A percentile compares a stretch with the other conserved stretches of the same genome.
These are phyloP conservation scores for Platanista minor DNA, from an alignment of 2,113 vertebrate species.

Conservation along the genomic window DNA sequence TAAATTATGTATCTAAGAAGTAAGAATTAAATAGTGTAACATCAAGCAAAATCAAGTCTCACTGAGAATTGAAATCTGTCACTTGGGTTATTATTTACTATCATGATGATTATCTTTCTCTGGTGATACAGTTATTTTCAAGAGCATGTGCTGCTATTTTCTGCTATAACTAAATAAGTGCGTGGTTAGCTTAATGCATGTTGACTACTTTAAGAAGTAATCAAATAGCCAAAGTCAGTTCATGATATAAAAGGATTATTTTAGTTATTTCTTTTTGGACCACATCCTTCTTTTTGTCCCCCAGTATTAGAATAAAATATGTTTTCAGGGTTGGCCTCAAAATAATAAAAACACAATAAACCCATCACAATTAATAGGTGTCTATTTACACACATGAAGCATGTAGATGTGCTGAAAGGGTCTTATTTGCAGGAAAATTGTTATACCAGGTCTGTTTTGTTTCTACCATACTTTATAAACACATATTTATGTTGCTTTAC, in stretches of 20 bases:
- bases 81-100: constrained; percentile 10
- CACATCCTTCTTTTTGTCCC: background rate
- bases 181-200: constrained; percentile 23
- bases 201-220: constrained; percentile 51
- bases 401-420: background rate
- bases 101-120: background rate
- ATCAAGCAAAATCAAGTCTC: background rate
- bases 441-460: background rate
- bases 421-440: background rate
- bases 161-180: constrained; percentile 28
- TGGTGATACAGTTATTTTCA: constrained; percentile 13
- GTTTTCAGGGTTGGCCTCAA: background rate
- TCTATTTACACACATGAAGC: background rate
- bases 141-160: background rate
- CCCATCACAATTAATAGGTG: background rate
- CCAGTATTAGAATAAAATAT: background rate
- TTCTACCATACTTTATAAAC: background rate
- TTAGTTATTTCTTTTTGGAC: constrained; percentile 21
- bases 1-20: constrained; percentile 24
- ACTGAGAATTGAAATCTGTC: constrained; percentile 46
- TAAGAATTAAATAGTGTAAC: background rate
- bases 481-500: background rate
- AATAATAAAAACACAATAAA: background rate
- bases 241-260: background rate
- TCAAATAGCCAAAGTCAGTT: constrained; percentile 24